Base-by-base conservation (phyloP, 2,113 vertebrate species). In the Aphelocoma coerulescens region DNA sequence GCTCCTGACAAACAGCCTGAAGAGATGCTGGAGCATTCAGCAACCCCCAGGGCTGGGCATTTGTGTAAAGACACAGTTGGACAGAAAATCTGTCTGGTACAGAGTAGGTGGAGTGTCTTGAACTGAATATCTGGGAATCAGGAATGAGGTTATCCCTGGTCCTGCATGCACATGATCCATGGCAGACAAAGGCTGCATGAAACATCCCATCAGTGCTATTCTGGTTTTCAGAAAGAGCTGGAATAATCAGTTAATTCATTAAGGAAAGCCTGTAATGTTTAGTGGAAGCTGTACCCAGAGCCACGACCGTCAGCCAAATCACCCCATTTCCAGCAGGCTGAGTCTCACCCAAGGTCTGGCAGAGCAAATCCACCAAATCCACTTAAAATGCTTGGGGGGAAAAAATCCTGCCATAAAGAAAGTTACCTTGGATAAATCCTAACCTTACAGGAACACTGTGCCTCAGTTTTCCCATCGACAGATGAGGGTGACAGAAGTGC, bases 101-200 rank as follows among this genome's bases (percentile, higher is more conserved):
- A 2, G 68, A 0, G 59, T 5, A 41, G 41, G 41, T 44, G 49
- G 16, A 68, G 43, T 1, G 23, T 16, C 81, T 57, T 52, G 48
- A 24, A 30, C 17, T 21, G 52, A 41, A 5, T 41, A 24, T 15
- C 3, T 22, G 51, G 58, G 55, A 39, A 23, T 33, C 30, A 72
- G 61, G 28, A 57, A 9, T 0, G 12, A 15, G 54, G 22, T 66
- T 33, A 7, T 37, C 57, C 73, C 39, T 27, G 35, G 7, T 72
- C 52, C 78, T 44, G 2, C 20, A 2, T 1, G 8, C 62, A 28
- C 7, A 15, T 1, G 26, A 10, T 35, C 37, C 68, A 14, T 0
- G 19, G 52, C 46, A 71, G 37, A 33, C 27, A 44, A 0, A 49
- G 49, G 23, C 55, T 81, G 49, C 37, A 4, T 1, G 33, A 10